Evolutionary conservation across 1,140 invertebrate species (phyloP).

Genomic region (Tribolium castaneum): DNA sequence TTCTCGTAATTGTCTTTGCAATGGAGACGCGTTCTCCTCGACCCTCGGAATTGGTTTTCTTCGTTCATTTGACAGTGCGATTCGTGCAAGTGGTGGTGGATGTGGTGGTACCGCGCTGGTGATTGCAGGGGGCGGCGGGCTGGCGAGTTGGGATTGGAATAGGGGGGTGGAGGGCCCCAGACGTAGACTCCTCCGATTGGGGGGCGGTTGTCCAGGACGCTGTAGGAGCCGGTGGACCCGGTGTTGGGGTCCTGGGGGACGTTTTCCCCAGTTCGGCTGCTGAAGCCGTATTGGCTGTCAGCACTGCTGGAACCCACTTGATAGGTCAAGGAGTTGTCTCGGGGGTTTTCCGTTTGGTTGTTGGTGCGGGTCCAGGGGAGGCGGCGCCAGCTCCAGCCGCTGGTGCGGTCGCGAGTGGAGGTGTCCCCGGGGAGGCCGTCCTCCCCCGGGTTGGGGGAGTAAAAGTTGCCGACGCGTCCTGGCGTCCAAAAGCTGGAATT

Average conservation of each 20-base stretch:
- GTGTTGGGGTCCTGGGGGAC: constrained; percentile 61
- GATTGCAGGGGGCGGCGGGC: constrained; percentile 64
- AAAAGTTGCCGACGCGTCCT: constrained; percentile 78
- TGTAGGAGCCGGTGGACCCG: constrained; percentile 65
- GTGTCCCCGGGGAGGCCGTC: constrained; percentile 62
- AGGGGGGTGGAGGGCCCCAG: constrained; percentile 81
- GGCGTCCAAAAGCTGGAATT: constrained; percentile 63
- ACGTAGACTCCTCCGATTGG: constrained; percentile 65
- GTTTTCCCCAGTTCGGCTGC: constrained; percentile 64
- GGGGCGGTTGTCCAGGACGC: constrained; percentile 67
- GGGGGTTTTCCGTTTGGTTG: constrained; percentile 52
- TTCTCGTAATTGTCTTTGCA: constrained; percentile 36
- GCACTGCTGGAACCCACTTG: constrained; percentile 65
- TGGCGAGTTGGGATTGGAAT: constrained; percentile 78
- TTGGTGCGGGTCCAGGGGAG: constrained; percentile 67
- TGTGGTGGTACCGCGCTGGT: constrained; percentile 60
- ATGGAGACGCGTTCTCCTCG: constrained; percentile 47
- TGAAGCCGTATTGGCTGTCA: constrained; percentile 76
- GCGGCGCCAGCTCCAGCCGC: constrained; percentile 71
- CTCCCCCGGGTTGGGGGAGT: constrained; percentile 82
- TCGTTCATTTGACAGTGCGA: constrained; percentile 63
- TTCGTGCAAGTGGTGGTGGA: constrained; percentile 61
- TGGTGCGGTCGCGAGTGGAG: constrained; percentile 66
- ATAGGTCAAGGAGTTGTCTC: constrained; percentile 61
- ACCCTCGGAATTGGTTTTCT: constrained; percentile 54